Evolutionary conservation across 2,888 invertebrate species (phyloP).

Genomic region (Lithophane ornitopus): DNA sequence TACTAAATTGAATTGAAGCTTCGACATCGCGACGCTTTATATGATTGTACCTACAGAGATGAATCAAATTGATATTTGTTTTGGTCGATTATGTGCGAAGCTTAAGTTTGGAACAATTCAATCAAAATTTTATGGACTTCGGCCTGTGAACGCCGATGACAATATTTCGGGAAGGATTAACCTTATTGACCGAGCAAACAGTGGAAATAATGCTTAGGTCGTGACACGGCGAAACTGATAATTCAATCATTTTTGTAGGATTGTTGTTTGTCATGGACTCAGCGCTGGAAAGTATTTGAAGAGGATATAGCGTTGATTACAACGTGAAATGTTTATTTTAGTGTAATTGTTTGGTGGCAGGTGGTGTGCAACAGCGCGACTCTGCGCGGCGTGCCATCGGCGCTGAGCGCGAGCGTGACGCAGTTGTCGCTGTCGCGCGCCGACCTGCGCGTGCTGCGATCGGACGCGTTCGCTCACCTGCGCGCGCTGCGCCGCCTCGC

Average conservation of each 20-base stretch:
- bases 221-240: slow-evolving; percentile 75
- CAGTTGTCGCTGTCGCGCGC: slow-evolving; percentile 97
- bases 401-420: slow-evolving; percentile 94
- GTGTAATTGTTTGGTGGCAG: slow-evolving; percentile 87
- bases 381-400: slow-evolving; percentile 94
- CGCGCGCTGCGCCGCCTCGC: slow-evolving; percentile 95
- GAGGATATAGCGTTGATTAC: slow-evolving; percentile 63
- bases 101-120: slow-evolving; percentile 86
- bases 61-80: slow-evolving; percentile 83
- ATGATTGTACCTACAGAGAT: slow-evolving; percentile 66
- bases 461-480: slow-evolving; percentile 96
- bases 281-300: slow-evolving; percentile 60
- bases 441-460: slow-evolving; percentile 94
- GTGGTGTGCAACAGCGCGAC: slow-evolving; percentile 97
- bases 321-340: slow-evolving; percentile 52
- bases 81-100: slow-evolving; percentile 82
- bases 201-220: slow-evolving; percentile 76
- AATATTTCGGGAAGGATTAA: slow-evolving; percentile 84
- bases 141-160: slow-evolving; percentile 74
- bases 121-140: slow-evolving; percentile 84
- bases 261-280: slow-evolving; percentile 60
- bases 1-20: slow-evolving; percentile 70
- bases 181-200: slow-evolving; percentile 84
- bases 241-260: slow-evolving; percentile 69
- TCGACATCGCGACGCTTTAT: slow-evolving; percentile 62